Percentiles rank a stretch among this genome's conserved stretches.
phyloP scores from a whole-genome alignment of 2,888 invertebrate species.

The Cataglyphis cursor region DNA sequence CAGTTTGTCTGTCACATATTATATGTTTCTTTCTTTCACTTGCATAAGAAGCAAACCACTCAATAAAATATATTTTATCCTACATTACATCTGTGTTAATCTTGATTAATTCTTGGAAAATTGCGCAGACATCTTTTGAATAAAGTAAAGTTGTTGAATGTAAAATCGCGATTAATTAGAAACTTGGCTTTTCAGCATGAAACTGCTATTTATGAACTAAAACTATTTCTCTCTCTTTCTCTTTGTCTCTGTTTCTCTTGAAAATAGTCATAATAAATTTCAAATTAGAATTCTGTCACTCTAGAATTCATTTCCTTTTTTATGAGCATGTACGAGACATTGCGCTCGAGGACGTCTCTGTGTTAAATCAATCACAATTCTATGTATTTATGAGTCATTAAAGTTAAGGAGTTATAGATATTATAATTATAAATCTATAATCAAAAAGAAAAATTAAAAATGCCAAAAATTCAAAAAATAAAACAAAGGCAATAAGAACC shows the following conservation, averaged over 20 bases:
- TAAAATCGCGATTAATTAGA: not conserved
- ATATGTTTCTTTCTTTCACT: not conserved
- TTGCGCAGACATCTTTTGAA: not conserved
- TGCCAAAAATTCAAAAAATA: too few species aligned
- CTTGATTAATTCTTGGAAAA: not conserved
- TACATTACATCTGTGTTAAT: not conserved
- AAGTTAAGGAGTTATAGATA: constrained; percentile 59
- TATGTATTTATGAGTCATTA: constrained; percentile 66
- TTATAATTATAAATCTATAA: too few species aligned
- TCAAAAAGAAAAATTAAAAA: too few species aligned
- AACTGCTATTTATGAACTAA: constrained; percentile 6
- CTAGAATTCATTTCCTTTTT: constrained; percentile 10
- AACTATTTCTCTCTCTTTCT: not conserved
- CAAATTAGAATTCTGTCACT: constrained; percentile 23
- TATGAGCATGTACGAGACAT: constrained; percentile 14
- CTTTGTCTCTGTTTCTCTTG: not conserved
- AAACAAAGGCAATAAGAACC: too few species aligned
- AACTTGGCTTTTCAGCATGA: not conserved
- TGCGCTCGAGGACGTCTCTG: not conserved
- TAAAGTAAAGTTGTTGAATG: not conserved
- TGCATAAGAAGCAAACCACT: not conserved
- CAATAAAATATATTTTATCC: constrained; percentile 7
- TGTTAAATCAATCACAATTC: constrained; percentile 67
- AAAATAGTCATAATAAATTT: constrained; percentile 27
- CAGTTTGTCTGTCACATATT: not conserved